Base-by-base conservation (phyloP, 2,797 vertebrate species). In the Psittacula echo region DNA sequence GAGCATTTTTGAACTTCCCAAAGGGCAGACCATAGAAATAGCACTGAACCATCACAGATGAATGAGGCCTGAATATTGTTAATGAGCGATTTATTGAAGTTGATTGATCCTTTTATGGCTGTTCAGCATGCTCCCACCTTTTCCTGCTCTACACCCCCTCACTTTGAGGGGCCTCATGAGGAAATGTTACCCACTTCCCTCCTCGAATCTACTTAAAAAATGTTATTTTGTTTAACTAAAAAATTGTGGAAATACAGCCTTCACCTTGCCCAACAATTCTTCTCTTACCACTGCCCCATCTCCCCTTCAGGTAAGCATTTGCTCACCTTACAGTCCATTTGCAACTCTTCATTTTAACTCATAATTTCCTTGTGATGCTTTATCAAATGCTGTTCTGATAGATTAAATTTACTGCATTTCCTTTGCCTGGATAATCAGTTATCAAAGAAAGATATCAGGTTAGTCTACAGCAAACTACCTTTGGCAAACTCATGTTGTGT, bases 351-450 rank as follows among this genome's bases (percentile, higher is more conserved):
- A 53, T 85, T 73, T 75, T 73, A 89, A 89, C 53, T 85, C 39
- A 18, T 85, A 19, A 83, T 91, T 87, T 92, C 65, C 62, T 66
- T 84, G 82, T 92, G 94, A 94, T 95, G 66, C 50, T 39, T 2
- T 87, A 92, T 95, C 89, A 95, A 92, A 88, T 94, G 66, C 50
- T 89, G n/a, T 87, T 64, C 45, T 66, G 89, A 86, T 81, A 83
- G 87, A 95, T 92, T 85, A 72, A 44, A 92, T 91, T 66, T 75
- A 51, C 54, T 68, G 34, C 3, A 4, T 91, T 93, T 92, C 56
- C 62, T 95, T 91, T 93, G 89, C 93, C 68, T 89, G 70, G 44
- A 75, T 91, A 82, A 91, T 96, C 92, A 91, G 58, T 87, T 94
- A 94, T 95, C 93, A 75, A 92, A 92, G 65, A 45, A 93, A 85